These are phyloP conservation scores for Melanotaenia parkinsoni DNA, from an alignment of 2,797 vertebrate species.

Conservation along the genomic window DNA sequence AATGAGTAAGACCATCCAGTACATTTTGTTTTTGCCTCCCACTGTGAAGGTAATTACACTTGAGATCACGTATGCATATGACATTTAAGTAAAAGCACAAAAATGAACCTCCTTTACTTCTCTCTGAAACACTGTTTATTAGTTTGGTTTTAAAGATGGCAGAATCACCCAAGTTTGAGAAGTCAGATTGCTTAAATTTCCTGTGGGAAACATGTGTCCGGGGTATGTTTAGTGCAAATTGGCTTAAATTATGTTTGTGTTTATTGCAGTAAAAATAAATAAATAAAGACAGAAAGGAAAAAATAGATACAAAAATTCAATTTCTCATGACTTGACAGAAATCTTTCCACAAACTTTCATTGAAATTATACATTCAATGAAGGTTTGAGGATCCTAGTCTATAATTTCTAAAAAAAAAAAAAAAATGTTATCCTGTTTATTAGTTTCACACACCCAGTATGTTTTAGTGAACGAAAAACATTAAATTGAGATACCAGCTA, in stretches of 20 bases:
- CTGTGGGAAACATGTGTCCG: constrained; percentile 11
- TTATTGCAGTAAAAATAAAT: too few species aligned
- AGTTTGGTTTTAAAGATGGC: constrained; percentile 41
- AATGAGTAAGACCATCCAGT: constrained; percentile 53
- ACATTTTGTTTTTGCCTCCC: constrained; percentile 72
- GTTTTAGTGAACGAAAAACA: too few species aligned
- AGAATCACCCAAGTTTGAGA: constrained; percentile 25
- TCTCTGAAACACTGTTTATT: constrained; percentile 36
- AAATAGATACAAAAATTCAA: not conserved
- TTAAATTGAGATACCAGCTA: too few species aligned
- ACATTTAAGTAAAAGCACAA: constrained; percentile 86
- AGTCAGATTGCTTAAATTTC: constrained; percentile 22
- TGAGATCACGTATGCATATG: constrained; percentile 75
- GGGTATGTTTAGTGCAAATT: not conserved
- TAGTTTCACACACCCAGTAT: too few species aligned
- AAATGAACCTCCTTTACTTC: constrained; percentile 47
- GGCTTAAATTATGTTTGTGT: not conserved
- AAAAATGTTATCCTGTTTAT: too few species aligned
- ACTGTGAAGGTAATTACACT: constrained; percentile 76
- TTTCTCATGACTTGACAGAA: not conserved
- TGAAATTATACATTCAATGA: not conserved
- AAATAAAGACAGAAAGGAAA: too few species aligned
- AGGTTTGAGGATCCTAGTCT: not conserved
- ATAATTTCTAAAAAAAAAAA: not conserved
- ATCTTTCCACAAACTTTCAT: not conserved